Evolutionary conservation across 2,113 vertebrate species (phyloP).

Genomic region (Chrysemys picta): DNA sequence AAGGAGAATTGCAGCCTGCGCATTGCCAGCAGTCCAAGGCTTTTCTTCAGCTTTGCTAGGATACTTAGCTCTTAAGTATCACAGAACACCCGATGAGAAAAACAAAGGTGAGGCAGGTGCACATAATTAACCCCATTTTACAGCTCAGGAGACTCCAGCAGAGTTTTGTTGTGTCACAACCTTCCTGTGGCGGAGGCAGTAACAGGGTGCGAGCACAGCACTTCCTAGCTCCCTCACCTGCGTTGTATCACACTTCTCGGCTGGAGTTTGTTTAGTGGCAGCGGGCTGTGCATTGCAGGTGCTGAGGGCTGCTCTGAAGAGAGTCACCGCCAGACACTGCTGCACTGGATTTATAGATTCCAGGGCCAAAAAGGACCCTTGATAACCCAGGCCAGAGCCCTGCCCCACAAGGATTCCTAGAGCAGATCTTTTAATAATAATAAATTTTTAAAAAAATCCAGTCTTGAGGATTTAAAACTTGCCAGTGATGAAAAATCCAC

Average conservation of each 20-base stretch:
- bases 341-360: background rate
- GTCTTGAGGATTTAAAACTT: background rate
- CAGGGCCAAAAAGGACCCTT: no score
- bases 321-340: no score
- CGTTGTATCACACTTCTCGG: no score
- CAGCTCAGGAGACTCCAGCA: background rate
- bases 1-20: background rate
- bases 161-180: background rate
- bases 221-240: background rate
- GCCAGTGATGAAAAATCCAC: background rate
- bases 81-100: background rate
- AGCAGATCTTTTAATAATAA: no score
- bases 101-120: background rate
- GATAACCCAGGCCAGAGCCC: background rate
- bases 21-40: background rate
- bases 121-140: background rate
- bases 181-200: background rate
- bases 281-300: no score
- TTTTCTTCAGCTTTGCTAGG: background rate
- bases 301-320: no score
- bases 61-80: background rate
- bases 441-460: no score
- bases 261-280: no score
- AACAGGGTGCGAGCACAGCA: background rate
- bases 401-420: background rate